Evolutionary conservation across 2,888 invertebrate genomes (phyloP).

Genomic region (Torymus texanus): DNA sequence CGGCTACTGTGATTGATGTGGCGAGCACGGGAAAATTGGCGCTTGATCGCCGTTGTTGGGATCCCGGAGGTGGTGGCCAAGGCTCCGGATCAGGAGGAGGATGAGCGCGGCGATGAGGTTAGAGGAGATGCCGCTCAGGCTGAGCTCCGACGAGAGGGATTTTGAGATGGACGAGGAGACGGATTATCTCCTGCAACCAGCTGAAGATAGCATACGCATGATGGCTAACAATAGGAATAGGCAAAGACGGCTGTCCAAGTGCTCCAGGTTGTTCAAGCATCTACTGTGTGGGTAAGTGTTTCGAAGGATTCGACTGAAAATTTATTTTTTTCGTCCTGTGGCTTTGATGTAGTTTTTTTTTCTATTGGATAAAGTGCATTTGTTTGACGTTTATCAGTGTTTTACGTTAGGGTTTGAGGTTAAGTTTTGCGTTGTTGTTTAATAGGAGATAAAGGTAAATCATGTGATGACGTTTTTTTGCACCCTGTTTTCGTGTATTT

Average conservation of each 20-base stretch:
- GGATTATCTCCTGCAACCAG: constrained; percentile 71
- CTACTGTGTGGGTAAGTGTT: constrained; percentile 71
- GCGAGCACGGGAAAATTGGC: constrained; percentile 25
- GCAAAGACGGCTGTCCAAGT: constrained; percentile 67
- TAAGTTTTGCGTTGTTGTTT: too few species aligned
- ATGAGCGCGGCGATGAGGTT: constrained; percentile 67
- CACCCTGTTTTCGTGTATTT: too few species aligned
- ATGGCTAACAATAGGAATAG: constrained; percentile 59
- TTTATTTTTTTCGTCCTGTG: too few species aligned
- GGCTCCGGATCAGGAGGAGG: constrained; percentile 12
- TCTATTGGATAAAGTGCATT: too few species aligned
- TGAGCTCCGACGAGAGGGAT: constrained; percentile 73
- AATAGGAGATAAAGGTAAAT: too few species aligned
- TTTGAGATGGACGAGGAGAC: constrained; percentile 75
- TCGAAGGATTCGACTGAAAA: too few species aligned
- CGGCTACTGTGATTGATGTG: constrained; percentile 37
- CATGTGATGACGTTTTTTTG: too few species aligned
- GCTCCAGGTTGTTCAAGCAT: constrained; percentile 66
- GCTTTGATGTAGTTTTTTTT: too few species aligned
- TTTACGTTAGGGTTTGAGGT: too few species aligned
- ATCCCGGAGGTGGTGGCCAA: too few species aligned
- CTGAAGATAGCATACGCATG: constrained; percentile 69
- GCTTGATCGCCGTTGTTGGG: constrained; percentile 25
- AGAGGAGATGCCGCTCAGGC: constrained; percentile 72
- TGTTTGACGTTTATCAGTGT: too few species aligned